phyloP scores from a whole-genome alignment of 2,888 invertebrate species.

The Prosopocoilus inquinatus region DNA sequence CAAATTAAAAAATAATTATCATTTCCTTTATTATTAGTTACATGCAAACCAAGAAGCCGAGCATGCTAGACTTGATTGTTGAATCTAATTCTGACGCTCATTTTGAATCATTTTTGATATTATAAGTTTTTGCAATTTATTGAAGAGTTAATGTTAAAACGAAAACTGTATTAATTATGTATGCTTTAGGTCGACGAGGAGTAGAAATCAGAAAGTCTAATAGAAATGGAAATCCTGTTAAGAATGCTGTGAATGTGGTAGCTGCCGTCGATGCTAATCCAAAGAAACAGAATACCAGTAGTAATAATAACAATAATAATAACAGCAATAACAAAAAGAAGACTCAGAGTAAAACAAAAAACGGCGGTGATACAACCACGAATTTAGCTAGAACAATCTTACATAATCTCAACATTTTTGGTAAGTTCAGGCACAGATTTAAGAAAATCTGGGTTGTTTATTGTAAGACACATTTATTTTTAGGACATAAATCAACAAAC shows the following conservation, averaged over 20 bases:
- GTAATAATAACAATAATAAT: too few species aligned
- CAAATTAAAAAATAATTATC: too few species aligned
- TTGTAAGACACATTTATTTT: background rate
- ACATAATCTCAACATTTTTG: constrained; percentile 79
- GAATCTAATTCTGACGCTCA: background rate
- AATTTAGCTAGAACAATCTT: constrained; percentile 76
- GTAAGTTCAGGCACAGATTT: constrained; percentile 46
- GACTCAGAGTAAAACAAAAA: constrained; percentile 47
- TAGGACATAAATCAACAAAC: constrained; percentile 50
- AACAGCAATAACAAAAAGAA: constrained; percentile 48
- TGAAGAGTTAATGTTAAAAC: too few species aligned
- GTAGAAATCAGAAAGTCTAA: constrained; percentile 40
- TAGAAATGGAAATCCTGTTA: constrained; percentile 32
- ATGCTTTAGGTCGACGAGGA: constrained; percentile 38
- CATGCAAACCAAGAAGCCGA: too few species aligned
- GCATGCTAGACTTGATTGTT: too few species aligned
- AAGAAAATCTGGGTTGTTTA: background rate
- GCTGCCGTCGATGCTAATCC: constrained; percentile 26
- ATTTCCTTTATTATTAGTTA: too few species aligned
- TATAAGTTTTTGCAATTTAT: too few species aligned
- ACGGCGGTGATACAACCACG: constrained; percentile 53
- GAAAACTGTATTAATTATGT: too few species aligned
- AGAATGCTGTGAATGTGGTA: constrained; percentile 25
- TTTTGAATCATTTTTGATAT: background rate
- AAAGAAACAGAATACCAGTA: constrained; percentile 37